phyloP scores from a whole-genome alignment of 2,113 vertebrate species.

The Syngnathus floridae region DNA sequence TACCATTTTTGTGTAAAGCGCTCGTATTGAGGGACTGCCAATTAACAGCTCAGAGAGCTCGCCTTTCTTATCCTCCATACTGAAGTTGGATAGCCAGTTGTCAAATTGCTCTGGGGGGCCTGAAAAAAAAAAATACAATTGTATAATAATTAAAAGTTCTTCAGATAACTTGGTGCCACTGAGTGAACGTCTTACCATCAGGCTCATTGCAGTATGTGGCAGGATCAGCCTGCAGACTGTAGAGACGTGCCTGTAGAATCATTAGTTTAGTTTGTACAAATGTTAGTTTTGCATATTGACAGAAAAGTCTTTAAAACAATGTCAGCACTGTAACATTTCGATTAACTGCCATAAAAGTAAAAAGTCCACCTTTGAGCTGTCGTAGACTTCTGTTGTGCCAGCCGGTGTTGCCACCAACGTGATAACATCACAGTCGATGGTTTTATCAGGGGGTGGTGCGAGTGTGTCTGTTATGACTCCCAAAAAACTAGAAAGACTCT shows the following conservation, averaged over 20 bases:
- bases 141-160: no score
- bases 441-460: slow-evolving; percentile 91
- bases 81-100: slow-evolving; percentile 81
- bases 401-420: slow-evolving; percentile 90
- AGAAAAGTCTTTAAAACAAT: not conserved
- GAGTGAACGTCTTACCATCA: slow-evolving; percentile 72
- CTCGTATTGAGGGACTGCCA: slow-evolving; percentile 86
- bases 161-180: not conserved
- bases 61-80: slow-evolving; percentile 84
- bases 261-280: no score
- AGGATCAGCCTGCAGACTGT: slow-evolving; percentile 93
- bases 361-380: slow-evolving; percentile 84
- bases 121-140: slow-evolving; percentile 39
- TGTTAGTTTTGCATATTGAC: not conserved
- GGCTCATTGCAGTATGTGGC: slow-evolving; percentile 99
- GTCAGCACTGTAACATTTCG: not conserved
- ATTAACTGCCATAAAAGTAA: not conserved
- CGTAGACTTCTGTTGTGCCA: slow-evolving; percentile 91
- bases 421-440: slow-evolving; percentile 96
- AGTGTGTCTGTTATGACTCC: slow-evolving; percentile 96
- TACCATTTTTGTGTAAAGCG: slow-evolving; percentile 98
- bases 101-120: slow-evolving; percentile 87
- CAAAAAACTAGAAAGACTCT: slow-evolving; percentile 88
- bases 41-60: slow-evolving; percentile 88
- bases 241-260: slow-evolving; percentile 84